phyloP scores from a whole-genome alignment of 2,888 invertebrate species.

The Abrostola triplasia region DNA sequence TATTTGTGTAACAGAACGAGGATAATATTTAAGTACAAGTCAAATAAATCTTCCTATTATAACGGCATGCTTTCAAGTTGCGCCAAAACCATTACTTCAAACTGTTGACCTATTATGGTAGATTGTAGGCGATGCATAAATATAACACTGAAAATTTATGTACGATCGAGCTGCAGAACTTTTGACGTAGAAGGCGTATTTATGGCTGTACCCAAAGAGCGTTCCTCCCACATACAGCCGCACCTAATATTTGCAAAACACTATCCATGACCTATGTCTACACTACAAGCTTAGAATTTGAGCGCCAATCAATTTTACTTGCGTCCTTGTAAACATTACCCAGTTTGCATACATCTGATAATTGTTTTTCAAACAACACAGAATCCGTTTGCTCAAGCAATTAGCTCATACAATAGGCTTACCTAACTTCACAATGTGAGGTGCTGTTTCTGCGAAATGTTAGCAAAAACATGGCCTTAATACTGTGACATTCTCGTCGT shows the following conservation, averaged over 20 bases:
- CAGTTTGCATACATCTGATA: constrained; percentile 50
- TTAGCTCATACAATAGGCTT: constrained; percentile 46
- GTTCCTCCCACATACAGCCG: constrained; percentile 27
- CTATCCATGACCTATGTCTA: constrained; percentile 37
- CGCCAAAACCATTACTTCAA: constrained; percentile 7
- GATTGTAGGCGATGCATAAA: constrained; percentile 25
- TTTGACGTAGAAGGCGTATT: constrained; percentile 32
- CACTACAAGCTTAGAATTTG: constrained; percentile 12
- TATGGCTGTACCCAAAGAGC: constrained; percentile 22
- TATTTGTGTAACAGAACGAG: not conserved
- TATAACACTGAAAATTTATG: constrained; percentile 19
- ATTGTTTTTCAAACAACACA: constrained; percentile 55
- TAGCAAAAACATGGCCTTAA: constrained; percentile 19
- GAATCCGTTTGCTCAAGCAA: constrained; percentile 52
- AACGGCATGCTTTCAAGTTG: not conserved
- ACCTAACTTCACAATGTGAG: constrained; percentile 32
- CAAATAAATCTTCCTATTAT: not conserved
- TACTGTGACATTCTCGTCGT: constrained; percentile 8
- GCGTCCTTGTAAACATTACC: constrained; percentile 44
- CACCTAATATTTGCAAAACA: constrained; percentile 36
- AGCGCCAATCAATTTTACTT: constrained; percentile 38
- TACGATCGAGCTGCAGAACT: constrained; percentile 13
- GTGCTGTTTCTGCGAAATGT: constrained; percentile 16
- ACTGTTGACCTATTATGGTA: constrained; percentile 22
- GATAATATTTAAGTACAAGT: not conserved